Evolutionary conservation across 2,113 vertebrate genomes (phyloP).

Genomic region (Haliaeetus leucogaster): DNA sequence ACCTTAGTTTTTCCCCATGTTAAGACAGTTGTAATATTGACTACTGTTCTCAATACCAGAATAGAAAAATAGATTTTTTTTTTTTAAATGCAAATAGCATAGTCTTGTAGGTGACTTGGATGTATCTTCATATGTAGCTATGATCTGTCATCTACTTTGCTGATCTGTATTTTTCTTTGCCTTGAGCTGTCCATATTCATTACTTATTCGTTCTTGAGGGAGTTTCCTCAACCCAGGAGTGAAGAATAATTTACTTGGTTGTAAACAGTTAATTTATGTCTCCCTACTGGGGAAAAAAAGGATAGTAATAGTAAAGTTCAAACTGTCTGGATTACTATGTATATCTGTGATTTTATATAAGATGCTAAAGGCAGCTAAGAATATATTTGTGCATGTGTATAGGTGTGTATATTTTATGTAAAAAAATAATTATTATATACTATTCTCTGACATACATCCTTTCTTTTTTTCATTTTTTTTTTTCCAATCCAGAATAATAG

Average conservation of each 20-base stretch:
- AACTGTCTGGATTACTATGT: neutral
- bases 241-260: neutral
- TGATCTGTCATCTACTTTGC: neutral
- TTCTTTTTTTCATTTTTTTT: neutral
- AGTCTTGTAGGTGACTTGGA: neutral
- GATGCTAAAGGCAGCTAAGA: neutral
- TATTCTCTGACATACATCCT: neutral
- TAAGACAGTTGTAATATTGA: neutral
- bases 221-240: neutral
- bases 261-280: neutral
- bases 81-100: neutral
- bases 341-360: neutral
- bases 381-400: neutral
- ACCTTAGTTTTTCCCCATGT: neutral
- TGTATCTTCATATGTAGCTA: neutral
- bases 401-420: neutral
- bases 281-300: neutral
- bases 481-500: conserved; percentile 85
- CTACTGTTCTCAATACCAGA: neutral
- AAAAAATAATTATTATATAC: neutral
- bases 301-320: neutral
- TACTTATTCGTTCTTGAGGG: neutral
- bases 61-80: neutral
- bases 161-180: neutral
- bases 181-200: neutral